Evolutionary conservation across 2,797 vertebrate species (phyloP).

Genomic region (Anguilla megastoma): DNA sequence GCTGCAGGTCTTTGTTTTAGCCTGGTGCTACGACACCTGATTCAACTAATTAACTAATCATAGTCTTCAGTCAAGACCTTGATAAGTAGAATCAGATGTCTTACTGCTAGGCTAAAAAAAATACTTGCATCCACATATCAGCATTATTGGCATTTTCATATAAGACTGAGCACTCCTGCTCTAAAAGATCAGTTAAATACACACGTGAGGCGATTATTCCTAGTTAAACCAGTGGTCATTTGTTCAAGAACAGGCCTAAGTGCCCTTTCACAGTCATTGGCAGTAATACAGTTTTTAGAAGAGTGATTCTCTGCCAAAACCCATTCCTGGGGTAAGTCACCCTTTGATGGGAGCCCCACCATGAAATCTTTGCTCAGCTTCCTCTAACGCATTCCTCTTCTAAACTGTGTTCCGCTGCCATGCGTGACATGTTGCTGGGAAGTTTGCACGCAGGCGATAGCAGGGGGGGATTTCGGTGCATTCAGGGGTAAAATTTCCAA

Average conservation of each 20-base stretch:
- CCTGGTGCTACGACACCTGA: too few relatives aligned
- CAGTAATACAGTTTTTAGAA: not conserved
- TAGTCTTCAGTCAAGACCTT: not conserved
- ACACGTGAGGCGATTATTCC: not conserved
- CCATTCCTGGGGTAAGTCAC: not conserved
- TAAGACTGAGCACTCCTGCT: not conserved
- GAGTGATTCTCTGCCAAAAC: conserved; percentile 12
- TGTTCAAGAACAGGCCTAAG: not conserved
- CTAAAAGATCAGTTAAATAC: not conserved
- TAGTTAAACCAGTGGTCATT: not conserved
- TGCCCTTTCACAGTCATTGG: not conserved
- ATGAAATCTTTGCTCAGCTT: conserved; percentile 19
- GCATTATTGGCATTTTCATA: not conserved
- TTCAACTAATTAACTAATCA: too few relatives aligned
- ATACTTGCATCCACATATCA: not conserved
- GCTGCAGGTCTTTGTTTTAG: too few relatives aligned
- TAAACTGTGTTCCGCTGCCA: conserved; percentile 57
- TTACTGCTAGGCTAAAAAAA: not conserved
- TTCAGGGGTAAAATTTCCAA: conserved; percentile 5
- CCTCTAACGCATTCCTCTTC: not conserved
- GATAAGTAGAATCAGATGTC: not conserved
- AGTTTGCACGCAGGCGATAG: conserved; percentile 55
- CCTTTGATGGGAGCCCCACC: not conserved
- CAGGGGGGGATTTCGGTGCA: conserved; percentile 46
- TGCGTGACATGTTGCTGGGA: conserved; percentile 62